Base-by-base conservation (phyloP, 2,888 invertebrate genomes). In the Lacanobia oleracea region DNA sequence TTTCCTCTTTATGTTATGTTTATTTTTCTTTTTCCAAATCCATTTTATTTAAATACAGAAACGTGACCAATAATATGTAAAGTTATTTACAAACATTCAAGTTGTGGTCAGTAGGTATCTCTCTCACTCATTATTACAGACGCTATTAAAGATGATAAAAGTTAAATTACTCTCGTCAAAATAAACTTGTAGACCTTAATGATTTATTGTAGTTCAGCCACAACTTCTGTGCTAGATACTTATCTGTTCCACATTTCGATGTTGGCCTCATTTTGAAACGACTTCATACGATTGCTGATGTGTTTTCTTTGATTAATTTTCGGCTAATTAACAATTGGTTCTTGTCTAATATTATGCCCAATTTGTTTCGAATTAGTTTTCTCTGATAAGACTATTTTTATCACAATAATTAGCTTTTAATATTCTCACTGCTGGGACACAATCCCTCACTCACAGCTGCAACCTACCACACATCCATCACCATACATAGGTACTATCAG, bases 211-310 rank as follows among this genome's bases (percentile, higher is more conserved):
- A 62, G 57, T 57, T 67, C 54, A 64, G 54, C 51, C 14, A 61
- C 23, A 53, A 57, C 5, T 63, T 67, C 18, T 69, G 65, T 33
- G 68, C 75, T 75, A 68, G 50, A 65, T 68, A 59, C 43, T 66
- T 51, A 67, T 78, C 68, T 78, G 50, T 37, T 45, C 81, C 21
- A 69, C 65, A 59, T 69, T 75, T 18, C 18, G 37, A 40, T 5
- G 14, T 23, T 60, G 59, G 4, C 76, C 69, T 56, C 69, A 70
- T 66, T 80, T 66, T 16, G 43, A 48, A 51, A 14, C 12, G 40
- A 43, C 14, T 43, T 45, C 43, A 62, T 69, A 65, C 60, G 50
- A 59, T 62, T 59, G 57, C 51, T 53, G 37, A 57, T 56, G 50
- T 56, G 33, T 43, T 43, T 43, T 12, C 56, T 43, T 43, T 9